Conservation (phyloP, 2,888 invertebrate genomes). For the Calephelis perditalis region DNA sequence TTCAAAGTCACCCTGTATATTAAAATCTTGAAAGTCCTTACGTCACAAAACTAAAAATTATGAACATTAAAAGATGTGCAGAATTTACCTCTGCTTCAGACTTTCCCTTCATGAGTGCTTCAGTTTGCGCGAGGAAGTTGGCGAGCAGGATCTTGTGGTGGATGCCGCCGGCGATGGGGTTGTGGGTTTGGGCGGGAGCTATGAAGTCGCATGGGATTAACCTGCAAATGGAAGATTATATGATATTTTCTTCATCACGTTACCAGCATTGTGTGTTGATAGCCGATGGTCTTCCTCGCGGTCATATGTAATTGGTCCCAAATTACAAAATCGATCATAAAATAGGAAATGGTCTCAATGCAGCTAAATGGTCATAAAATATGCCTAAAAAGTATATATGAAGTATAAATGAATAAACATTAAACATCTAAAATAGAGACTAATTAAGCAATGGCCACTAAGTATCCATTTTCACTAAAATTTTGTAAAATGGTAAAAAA, state of each 20-base stretch:
- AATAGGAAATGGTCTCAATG: too few relatives aligned
- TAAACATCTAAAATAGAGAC: too few relatives aligned
- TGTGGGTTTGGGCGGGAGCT: constrained; percentile 94
- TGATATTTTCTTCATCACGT: not conserved
- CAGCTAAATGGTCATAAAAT: too few relatives aligned
- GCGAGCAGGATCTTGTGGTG: constrained; percentile 97
- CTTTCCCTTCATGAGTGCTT: constrained; percentile 94
- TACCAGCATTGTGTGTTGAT: not conserved
- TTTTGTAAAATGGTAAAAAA: too few relatives aligned
- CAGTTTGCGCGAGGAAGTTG: constrained; percentile 99
- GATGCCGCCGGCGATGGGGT: constrained; percentile 86
- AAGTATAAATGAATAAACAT: too few relatives aligned
- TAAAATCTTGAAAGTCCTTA: too few relatives aligned
- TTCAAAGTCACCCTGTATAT: too few relatives aligned
- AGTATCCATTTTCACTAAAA: not conserved
- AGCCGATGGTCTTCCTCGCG: not conserved
- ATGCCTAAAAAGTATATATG: not conserved
- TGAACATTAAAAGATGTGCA: not conserved
- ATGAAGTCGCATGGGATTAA: constrained; percentile 98
- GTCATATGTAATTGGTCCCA: not conserved
- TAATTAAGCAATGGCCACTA: not conserved
- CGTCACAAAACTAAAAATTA: too few relatives aligned
- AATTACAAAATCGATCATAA: too few relatives aligned
- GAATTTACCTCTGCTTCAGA: constrained; percentile 61
- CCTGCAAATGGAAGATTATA: constrained; percentile 47